A percentile compares a stretch with the other conserved stretches of the same genome.
Evolutionary conservation across 2,888 invertebrate species (phyloP).

Genomic region (Acleris laterana): DNA sequence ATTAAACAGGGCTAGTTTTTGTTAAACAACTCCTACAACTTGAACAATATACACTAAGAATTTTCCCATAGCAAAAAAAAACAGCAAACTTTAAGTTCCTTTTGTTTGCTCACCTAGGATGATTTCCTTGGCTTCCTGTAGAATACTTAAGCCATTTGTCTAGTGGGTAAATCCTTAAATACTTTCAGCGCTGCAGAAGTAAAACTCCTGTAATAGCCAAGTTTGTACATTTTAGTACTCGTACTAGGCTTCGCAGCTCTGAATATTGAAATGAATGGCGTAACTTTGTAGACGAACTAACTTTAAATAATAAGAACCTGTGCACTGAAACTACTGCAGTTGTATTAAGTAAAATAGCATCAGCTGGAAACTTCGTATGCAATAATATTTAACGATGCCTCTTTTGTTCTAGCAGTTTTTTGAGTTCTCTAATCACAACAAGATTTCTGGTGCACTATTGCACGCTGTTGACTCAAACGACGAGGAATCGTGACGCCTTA

Average conservation of each 20-base stretch:
- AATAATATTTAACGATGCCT: conserved; percentile 40
- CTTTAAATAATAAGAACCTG: conserved; percentile 69
- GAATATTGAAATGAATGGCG: conserved; percentile 74
- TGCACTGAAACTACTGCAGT: conserved; percentile 59
- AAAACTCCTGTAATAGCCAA: conserved; percentile 54
- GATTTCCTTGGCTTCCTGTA: conserved; percentile 14
- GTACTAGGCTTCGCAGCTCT: conserved; percentile 56
- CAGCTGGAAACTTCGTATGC: conserved; percentile 51
- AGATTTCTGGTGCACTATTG: background rate
- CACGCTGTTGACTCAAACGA: background rate
- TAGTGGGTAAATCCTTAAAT: conserved; percentile 44
- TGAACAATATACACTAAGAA: too few relatives aligned
- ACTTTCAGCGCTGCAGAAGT: conserved; percentile 46
- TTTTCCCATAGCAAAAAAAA: too few relatives aligned
- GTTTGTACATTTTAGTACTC: conserved; percentile 54
- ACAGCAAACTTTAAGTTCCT: conserved; percentile 12
- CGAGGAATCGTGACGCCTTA: background rate
- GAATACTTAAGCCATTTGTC: conserved; percentile 31
- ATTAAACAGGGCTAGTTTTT: too few relatives aligned
- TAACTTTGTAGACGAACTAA: conserved; percentile 66
- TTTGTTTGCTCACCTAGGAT: conserved; percentile 23
- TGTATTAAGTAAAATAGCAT: conserved; percentile 64
- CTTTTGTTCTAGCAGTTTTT: conserved; percentile 4
- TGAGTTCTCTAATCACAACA: background rate
- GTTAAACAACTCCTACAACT: too few relatives aligned